Percentiles rank a stretch among this genome's conserved stretches.
phyloP scores from a whole-genome alignment of 2,797 vertebrate genomes.

The Aotus griseimembra region DNA sequence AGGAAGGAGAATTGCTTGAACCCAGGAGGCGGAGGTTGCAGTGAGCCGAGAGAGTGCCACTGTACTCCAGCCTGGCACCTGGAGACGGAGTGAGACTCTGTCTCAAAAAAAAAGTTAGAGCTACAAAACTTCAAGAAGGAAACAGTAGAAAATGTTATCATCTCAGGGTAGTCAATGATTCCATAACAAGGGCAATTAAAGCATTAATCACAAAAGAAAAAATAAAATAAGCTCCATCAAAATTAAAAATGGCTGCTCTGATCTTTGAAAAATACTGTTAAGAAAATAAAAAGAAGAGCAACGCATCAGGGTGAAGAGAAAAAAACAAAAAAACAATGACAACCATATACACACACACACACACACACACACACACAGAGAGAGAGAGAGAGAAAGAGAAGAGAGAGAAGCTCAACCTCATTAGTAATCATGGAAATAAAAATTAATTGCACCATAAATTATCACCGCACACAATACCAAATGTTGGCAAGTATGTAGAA shows the following conservation, averaged over 20 bases:
- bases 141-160: not conserved
- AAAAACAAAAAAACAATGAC: not conserved
- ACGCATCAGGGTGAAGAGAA: not conserved
- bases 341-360: no score
- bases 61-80: no score
- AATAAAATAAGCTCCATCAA: not conserved
- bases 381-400: not conserved
- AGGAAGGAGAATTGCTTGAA: no score
- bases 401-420: not conserved
- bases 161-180: not conserved
- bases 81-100: no score
- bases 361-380: not conserved
- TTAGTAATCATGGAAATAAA: not conserved
- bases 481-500: not conserved
- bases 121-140: not conserved
- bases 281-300: not conserved
- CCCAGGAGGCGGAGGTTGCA: no score
- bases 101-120: not conserved
- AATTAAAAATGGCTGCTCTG: constrained; percentile 3
- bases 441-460: not conserved
- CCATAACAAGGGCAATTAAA: not conserved
- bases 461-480: not conserved
- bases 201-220: not conserved
- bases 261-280: not conserved
- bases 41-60: no score